Evolutionary conservation across 2,797 vertebrate species (phyloP).

Genomic region (Phrynocephalus vlangalii): DNA sequence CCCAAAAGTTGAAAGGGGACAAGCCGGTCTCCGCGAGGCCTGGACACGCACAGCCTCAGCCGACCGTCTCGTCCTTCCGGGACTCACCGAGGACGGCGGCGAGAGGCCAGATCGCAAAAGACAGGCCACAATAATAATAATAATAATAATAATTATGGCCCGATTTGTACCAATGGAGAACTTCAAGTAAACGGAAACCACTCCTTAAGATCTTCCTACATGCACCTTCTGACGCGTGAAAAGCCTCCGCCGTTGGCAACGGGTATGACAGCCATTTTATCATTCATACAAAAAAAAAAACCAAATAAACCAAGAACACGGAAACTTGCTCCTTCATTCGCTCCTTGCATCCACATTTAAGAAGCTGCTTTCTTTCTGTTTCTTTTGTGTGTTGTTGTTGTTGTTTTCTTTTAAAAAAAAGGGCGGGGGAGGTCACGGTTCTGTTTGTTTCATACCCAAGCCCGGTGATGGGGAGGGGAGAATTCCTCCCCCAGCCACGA

Average conservation of each 20-base stretch:
- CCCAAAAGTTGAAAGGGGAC: constrained; percentile 57
- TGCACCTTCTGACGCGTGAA: constrained; percentile 74
- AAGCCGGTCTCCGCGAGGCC: constrained; percentile 49
- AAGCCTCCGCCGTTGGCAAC: constrained; percentile 57
- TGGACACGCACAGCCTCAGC: constrained; percentile 52
- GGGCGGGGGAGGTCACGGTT: constrained; percentile 51
- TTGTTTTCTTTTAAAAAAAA: constrained; percentile 12
- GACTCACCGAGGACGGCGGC: constrained; percentile 24
- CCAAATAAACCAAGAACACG: constrained; percentile 43
- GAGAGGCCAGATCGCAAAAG: constrained; percentile 39
- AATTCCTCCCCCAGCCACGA: constrained; percentile 51
- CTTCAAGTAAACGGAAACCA: constrained; percentile 86
- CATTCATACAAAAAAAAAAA: constrained; percentile 57
- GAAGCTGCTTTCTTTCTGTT: constrained; percentile 54
- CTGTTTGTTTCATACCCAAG: constrained; percentile 67
- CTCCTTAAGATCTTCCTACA: constrained; percentile 75
- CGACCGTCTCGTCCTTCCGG: constrained; percentile 15
- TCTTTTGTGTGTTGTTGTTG: not conserved
- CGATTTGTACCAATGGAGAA: constrained; percentile 82
- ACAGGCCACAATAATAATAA: constrained; percentile 50
- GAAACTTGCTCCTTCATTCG: constrained; percentile 53
- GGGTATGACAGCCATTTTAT: constrained; percentile 61
- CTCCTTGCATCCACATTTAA: constrained; percentile 35
- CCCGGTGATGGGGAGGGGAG: constrained; percentile 39
- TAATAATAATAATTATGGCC: not conserved